Base-by-base conservation (phyloP, 2,113 vertebrate species). In the Tragelaphus buxtoni region DNA sequence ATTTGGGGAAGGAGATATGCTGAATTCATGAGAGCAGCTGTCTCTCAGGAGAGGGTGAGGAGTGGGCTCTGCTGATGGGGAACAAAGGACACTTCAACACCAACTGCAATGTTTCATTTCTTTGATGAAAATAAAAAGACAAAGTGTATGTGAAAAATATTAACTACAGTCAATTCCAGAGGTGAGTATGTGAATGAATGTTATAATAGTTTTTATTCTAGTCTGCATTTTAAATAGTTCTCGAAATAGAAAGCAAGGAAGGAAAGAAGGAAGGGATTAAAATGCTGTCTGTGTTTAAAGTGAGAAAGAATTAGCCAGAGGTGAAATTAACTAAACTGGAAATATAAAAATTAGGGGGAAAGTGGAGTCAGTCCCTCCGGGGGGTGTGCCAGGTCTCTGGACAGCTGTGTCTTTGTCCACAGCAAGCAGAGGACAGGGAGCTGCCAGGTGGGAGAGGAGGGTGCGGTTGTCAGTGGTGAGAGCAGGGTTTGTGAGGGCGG, bases 91-190 rank as follows among this genome's bases (percentile, higher is more conserved):
- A 80, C 39, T 55, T 91, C 69, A 28, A 32, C 79, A 63, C 55
- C 61, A 93, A 74, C 61, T n/a, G 72, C 18, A 93, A 42, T 53
- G 65, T 47, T 85, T 93, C 51, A 76, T 77, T 97, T 83, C 88
- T 98, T 90, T 83, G 72, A 90, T 96, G 86, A 91, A 93, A 96
- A 91, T 91, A 95, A 94, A 58, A 90, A 91, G 49, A 90, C 32
- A 3, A 88, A 92, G 79, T 85, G n/a, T 84, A 77, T 20, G 24
- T 90, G 61, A 77, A 69, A 96, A 94, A 92, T 84, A 94, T 77
- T 94, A 96, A 80, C 72, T 80, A 55, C 1, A 28, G 84, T 69
- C 84, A 94, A 65, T 97, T 93, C 77, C 83, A 42, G 84, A 80
- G 61, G 60, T 60, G 80, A 92, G 87, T 60, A 61, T 55, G 11